Base-by-base conservation (phyloP, 2,113 vertebrate genomes). In the Todiramphus chloris region DNA sequence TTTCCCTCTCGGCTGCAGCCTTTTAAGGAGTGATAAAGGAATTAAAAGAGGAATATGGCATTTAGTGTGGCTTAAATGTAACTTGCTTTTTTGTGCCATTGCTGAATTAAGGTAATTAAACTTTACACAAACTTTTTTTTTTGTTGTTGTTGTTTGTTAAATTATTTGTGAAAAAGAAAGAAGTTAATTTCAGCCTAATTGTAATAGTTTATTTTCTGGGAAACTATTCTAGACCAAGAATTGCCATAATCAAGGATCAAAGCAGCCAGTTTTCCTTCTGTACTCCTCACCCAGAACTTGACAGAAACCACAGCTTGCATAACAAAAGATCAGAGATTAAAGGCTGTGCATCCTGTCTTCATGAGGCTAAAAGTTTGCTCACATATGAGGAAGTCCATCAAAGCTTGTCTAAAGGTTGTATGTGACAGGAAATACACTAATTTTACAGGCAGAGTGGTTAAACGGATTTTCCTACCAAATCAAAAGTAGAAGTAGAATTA, bases 291-390 rank as follows among this genome's bases (percentile, higher is more conserved):
- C 31, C 66, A 82, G 80, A 93, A 91, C 44, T 83, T 2, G 2
- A 30, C 20, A 75, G 73, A 76, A 89, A 67, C 56, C 62, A 92
- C 62, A 91, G 69, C 60, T 91, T 91, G 68, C 35, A 46, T 92
- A 89, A 81, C 51, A 94, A 78, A 94, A 95, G 56, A 84, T 87
- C 64, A 83, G 89, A 94, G 85, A 92, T 75, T 84, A 72, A 83
- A 94, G 78, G 70, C 85, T 90, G 48, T 67, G 59, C 58, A 88
- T 85, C 50, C 63, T 72, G 75, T 51, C 66, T 94, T 88, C 33
- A 12, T 25, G 68, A 83, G 63, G 77, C 67, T 73, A 50, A 92
- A 82, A 94, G 33, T 69, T 69, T 93, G n/a, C 50, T 95, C 59
- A 58, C 21, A 9, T 31, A 50, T 35, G 14, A 94, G 48, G 44